phyloP scores from a whole-genome alignment of 1,140 invertebrate species.

The Halesus radiatus region DNA sequence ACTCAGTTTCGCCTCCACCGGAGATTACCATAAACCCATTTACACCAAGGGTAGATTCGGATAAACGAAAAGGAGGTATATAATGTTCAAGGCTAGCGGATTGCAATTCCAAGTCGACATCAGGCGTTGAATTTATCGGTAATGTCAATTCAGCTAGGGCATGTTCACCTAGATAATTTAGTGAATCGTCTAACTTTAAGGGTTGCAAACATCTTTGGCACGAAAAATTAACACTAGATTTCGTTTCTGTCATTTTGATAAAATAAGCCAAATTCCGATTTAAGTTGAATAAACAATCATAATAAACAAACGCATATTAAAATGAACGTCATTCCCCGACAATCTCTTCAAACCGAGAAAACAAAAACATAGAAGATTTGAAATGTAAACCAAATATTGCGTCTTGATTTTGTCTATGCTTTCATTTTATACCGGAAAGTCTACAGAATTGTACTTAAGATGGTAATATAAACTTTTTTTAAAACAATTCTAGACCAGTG shows the following conservation, averaged over 20 bases:
- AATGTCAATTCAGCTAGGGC: conserved; percentile 84
- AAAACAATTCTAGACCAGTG: no score
- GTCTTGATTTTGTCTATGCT: no score
- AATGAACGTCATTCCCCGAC: no score
- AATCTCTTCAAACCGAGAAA: no score
- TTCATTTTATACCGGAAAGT: no score
- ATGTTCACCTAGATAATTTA: conserved; percentile 88
- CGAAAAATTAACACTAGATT: conserved; percentile 86
- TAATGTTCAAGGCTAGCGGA: conserved; percentile 80
- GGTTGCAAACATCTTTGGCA: conserved; percentile 94
- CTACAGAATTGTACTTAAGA: no score
- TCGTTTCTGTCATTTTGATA: conserved; percentile 75
- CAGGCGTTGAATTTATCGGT: conserved; percentile 66
- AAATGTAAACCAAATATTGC: no score
- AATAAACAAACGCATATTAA: no score
- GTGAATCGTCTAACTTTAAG: conserved; percentile 85
- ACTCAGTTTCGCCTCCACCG: conserved; percentile 79
- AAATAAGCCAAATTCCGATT: neutral
- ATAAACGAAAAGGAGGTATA: conserved; percentile 83
- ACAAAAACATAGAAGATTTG: no score
- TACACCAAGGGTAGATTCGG: conserved; percentile 82
- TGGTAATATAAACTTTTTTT: no score
- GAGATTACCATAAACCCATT: conserved; percentile 88
- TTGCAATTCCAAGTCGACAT: conserved; percentile 66
- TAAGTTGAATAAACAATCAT: no score